phyloP scores from a whole-genome alignment of 2,113 vertebrate species.

The Seriola quinqueradiata region DNA sequence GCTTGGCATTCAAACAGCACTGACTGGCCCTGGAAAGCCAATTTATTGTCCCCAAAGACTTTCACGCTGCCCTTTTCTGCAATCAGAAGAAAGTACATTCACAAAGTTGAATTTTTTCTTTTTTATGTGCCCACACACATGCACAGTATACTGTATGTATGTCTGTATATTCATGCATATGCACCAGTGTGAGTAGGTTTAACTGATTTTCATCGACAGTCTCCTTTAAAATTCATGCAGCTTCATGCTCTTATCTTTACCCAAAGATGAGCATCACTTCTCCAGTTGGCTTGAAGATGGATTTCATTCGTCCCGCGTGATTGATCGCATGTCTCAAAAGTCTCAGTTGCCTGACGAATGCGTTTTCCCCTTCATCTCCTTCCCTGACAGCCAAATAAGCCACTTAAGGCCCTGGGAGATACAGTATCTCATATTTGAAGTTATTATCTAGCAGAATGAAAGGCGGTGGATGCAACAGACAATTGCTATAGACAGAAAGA shows the following conservation, averaged over 20 bases:
- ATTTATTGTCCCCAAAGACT: conserved; percentile 76
- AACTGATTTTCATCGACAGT: conserved; percentile 9
- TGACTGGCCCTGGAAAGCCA: conserved; percentile 78
- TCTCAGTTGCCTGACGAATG: conserved; percentile 55
- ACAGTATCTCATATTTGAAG: conserved; percentile 63
- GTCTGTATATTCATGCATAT: background rate
- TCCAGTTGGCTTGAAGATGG: conserved; percentile 20
- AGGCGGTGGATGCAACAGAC: conserved; percentile 50
- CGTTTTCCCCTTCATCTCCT: conserved; percentile 48
- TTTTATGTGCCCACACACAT: background rate
- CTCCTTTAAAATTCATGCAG: conserved; percentile 14
- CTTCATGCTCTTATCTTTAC: background rate
- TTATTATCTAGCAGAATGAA: conserved; percentile 64
- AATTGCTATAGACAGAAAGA: conserved; percentile 71
- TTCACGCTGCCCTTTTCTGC: conserved; percentile 87
- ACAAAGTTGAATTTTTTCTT: background rate
- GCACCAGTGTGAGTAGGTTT: background rate
- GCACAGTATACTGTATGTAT: background rate
- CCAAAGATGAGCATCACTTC: conserved; percentile 23
- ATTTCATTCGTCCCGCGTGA: conserved; percentile 49
- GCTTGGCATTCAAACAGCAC: conserved; percentile 86
- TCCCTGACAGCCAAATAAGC: conserved; percentile 60
- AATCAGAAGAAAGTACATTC: conserved; percentile 29
- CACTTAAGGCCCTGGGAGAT: conserved; percentile 55
- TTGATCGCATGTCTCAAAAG: conserved; percentile 57